A percentile compares a stretch with the other conserved stretches of the same genome.
Conservation (phyloP, 1,140 invertebrate species). For the Piezodorus guildinii region DNA sequence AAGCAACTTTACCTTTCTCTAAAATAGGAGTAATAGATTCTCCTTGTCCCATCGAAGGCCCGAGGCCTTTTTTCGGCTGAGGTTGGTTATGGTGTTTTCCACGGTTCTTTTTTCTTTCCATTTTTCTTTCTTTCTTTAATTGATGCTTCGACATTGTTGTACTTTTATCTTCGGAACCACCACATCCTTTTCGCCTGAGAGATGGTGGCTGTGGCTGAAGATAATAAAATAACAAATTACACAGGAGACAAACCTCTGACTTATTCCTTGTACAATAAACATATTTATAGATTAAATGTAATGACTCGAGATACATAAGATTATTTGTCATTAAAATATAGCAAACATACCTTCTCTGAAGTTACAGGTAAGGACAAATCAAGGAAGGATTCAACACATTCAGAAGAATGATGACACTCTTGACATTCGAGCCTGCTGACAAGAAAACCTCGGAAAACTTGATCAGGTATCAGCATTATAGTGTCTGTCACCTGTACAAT, state of each 20-base stretch:
- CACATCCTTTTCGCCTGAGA: conserved; percentile 2
- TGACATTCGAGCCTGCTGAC: conserved; percentile 83
- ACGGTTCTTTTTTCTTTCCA: conserved; percentile 8
- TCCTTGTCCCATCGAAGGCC: neutral
- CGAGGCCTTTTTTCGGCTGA: neutral
- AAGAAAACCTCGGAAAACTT: conserved; percentile 73
- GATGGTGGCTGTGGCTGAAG: conserved; percentile 19
- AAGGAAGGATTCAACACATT: conserved; percentile 81
- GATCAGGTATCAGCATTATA: conserved; percentile 34
- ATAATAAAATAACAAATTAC: no score
- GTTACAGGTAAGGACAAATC: conserved; percentile 86
- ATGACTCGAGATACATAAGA: no score
- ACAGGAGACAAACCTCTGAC: no score
- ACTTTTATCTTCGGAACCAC: conserved; percentile 7
- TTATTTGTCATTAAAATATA: no score
- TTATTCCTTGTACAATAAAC: no score
- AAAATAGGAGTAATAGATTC: conserved; percentile 1
- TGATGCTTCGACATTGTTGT: conserved; percentile 1
- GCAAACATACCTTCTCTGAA: conserved; percentile 41
- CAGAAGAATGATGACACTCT: conserved; percentile 73
- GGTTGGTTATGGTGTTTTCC: neutral
- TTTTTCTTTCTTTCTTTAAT: conserved; percentile 15
- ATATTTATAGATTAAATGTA: no score
- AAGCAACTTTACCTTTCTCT: conserved; percentile 4
- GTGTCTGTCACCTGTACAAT: conserved; percentile 19